A percentile compares a stretch with the other conserved stretches of the same genome.
Evolutionary conservation across 1,140 invertebrate species (phyloP).

Genomic region (Lepidotrigona ventralis): DNA sequence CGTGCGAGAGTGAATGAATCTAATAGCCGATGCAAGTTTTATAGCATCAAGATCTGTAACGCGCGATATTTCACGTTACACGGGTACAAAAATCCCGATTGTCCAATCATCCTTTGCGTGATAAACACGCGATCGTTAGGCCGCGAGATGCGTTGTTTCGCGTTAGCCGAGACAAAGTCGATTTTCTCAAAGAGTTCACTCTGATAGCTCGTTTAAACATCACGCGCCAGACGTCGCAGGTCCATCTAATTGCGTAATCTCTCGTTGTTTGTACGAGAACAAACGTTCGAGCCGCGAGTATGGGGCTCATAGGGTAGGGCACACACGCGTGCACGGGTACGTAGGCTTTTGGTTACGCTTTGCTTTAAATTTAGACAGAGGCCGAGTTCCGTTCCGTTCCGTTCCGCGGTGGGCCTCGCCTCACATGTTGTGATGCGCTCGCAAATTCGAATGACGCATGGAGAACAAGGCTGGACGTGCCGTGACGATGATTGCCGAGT

Average conservation of each 20-base stretch:
- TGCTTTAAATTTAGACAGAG: slow-evolving; percentile 53
- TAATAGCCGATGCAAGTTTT: no score
- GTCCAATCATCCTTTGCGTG: no score
- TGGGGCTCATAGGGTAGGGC: slow-evolving; percentile 30
- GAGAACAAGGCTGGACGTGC: slow-evolving; percentile 31
- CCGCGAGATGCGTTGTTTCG: no score
- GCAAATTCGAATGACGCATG: slow-evolving; percentile 59
- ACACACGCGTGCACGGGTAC: no score
- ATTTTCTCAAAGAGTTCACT: no score
- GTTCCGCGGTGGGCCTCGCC: not conserved
- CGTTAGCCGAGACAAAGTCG: no score
- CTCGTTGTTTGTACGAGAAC: slow-evolving; percentile 48
- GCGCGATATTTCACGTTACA: no score
- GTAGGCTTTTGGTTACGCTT: slow-evolving; percentile 25
- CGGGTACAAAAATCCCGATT: no score
- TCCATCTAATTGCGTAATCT: slow-evolving; percentile 49
- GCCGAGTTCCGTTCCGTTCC: not conserved
- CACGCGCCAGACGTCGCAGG: not conserved
- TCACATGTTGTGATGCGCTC: slow-evolving; percentile 50
- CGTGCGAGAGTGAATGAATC: no score
- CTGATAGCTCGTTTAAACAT: not conserved
- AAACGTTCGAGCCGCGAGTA: slow-evolving; percentile 39
- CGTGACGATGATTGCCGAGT: slow-evolving; percentile 60
- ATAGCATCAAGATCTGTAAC: no score
- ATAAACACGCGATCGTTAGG: no score